phyloP scores from a whole-genome alignment of 2,113 vertebrate species.

The Zeus faber region DNA sequence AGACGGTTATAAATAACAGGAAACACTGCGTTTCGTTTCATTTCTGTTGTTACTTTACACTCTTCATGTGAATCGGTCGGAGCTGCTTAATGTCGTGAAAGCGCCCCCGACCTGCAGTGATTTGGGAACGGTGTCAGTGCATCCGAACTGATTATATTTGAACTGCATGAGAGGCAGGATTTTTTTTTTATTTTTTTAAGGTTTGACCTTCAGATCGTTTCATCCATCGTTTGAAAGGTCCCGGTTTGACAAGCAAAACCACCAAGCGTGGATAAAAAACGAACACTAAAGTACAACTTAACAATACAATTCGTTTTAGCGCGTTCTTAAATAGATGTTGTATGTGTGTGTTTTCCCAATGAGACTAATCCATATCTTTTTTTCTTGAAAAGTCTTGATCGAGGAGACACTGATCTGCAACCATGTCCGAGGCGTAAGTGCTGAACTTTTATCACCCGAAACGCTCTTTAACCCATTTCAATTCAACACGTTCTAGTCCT shows the following conservation, averaged over 20 bases:
- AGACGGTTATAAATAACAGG: constrained; percentile 15
- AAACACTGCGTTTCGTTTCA: constrained; percentile 4
- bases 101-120: too few relatives aligned
- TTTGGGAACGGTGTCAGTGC: too few relatives aligned
- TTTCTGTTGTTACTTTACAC: constrained; percentile 1
- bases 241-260: background rate
- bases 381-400: constrained; percentile 14
- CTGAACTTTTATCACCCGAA: background rate
- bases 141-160: too few relatives aligned
- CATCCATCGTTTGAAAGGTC: too few relatives aligned
- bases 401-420: constrained; percentile 24
- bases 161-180: too few relatives aligned
- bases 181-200: too few relatives aligned
- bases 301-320: background rate
- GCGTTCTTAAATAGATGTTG: too few relatives aligned
- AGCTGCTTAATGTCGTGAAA: too few relatives aligned
- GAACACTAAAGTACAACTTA: background rate
- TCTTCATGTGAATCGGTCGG: too few relatives aligned
- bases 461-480: background rate
- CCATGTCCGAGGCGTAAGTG: constrained; percentile 74
- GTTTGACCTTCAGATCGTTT: too few relatives aligned
- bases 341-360: background rate
- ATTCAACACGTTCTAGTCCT: background rate
- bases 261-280: background rate
- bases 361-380: background rate